phyloP scores from a whole-genome alignment of 92 coral and sea anemone species.

The Bergia puertoricense region DNA sequence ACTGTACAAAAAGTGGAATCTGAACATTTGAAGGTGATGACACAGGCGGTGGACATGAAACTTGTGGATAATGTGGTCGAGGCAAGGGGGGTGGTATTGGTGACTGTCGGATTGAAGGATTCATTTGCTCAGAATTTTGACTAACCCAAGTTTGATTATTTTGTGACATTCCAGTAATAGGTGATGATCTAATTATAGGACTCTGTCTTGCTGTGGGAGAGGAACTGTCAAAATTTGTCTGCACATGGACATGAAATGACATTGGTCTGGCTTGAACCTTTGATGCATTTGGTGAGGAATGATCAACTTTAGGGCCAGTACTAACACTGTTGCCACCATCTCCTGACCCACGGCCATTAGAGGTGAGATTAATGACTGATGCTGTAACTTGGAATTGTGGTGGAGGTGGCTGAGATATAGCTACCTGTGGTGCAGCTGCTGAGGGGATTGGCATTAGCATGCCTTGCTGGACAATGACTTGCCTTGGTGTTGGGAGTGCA shows the following conservation, averaged over 20 bases:
- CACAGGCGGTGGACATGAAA: slow-evolving; percentile 50
- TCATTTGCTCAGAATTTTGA: slow-evolving; percentile 20
- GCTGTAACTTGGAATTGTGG: slow-evolving; percentile 97
- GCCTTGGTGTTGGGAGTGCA: slow-evolving; percentile 44
- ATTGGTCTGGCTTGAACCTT: slow-evolving; percentile 67
- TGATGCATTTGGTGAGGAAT: slow-evolving; percentile 44
- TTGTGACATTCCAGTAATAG: slow-evolving; percentile 37
- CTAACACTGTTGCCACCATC: slow-evolving; percentile 42
- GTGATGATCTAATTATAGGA: slow-evolving; percentile 49
- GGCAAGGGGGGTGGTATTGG: slow-evolving; percentile 37
- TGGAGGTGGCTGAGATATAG: slow-evolving; percentile 58
- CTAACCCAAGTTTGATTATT: neutral
- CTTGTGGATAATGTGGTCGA: slow-evolving; percentile 17
- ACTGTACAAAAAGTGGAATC: slow-evolving; percentile 67
- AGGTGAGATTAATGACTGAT: slow-evolving; percentile 70
- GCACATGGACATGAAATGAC: slow-evolving; percentile 87
- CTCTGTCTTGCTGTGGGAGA: slow-evolving; percentile 42
- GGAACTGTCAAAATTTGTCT: slow-evolving; percentile 61
- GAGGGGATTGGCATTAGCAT: slow-evolving; percentile 39
- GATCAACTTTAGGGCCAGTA: slow-evolving; percentile 13
- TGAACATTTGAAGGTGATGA: slow-evolving; percentile 35
- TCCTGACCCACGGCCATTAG: slow-evolving; percentile 43
- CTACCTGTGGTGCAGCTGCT: slow-evolving; percentile 35
- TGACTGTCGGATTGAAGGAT: slow-evolving; percentile 19
- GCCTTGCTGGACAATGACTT: slow-evolving; percentile 47